Percentiles rank a stretch among this genome's conserved stretches.
Evolutionary conservation across 2,113 vertebrate species (phyloP).

Genomic region (Callocephalon fimbriatum): DNA sequence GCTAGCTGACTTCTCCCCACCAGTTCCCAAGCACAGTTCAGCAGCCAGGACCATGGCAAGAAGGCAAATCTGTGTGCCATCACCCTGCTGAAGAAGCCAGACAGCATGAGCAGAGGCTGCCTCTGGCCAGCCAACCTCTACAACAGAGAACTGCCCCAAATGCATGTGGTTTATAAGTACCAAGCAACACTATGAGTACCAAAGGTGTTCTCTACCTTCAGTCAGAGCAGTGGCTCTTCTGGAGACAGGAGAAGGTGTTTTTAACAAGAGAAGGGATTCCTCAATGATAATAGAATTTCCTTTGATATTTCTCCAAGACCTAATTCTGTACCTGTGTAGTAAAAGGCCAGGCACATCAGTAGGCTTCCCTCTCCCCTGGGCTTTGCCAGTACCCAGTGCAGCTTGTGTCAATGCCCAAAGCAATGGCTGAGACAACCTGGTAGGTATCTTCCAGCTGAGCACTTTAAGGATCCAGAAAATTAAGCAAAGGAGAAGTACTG

Average conservation of each 20-base stretch:
- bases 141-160: not conserved
- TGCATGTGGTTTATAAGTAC: not conserved
- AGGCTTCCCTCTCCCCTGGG: not conserved
- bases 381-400: not conserved
- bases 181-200: not conserved
- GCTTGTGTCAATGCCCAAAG: not conserved
- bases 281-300: not conserved
- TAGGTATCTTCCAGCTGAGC: not conserved
- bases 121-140: not conserved
- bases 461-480: not conserved
- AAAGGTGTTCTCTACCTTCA: not conserved
- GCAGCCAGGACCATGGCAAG: no score
- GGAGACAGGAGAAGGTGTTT: not conserved
- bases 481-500: not conserved
- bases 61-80: not conserved
- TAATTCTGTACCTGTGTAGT: not conserved
- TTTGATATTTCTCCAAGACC: not conserved
- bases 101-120: not conserved
- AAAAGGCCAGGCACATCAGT: not conserved
- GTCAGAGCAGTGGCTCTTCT: not conserved
- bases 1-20: not conserved
- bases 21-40: fast-evolving
- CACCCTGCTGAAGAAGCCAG: not conserved
- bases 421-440: not conserved
- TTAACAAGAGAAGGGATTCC: not conserved